Base-by-base conservation (phyloP, 2,888 invertebrate species). In the Cosmia trapezina region DNA sequence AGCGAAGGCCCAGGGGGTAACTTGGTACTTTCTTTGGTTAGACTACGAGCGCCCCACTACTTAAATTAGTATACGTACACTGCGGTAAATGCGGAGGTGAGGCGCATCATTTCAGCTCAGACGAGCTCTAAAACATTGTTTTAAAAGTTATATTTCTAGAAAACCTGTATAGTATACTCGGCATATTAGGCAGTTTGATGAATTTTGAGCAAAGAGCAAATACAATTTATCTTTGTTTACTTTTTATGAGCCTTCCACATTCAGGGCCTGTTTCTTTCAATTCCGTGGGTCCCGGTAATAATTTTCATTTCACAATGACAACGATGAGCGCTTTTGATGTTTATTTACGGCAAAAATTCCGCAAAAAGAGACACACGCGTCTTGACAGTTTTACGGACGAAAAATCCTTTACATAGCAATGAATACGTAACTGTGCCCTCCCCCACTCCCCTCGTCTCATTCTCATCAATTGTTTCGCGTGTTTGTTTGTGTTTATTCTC, bases 401-500 rank as follows among this genome's bases (percentile, higher is more conserved):
- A 86, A 86, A 86, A 91, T 91, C 91, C 89, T 90, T 90, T 90
- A 90, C 90, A 89, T 89, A 91, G 90, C 89, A 90, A 90, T 90
- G 91, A 92, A 91, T 89, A 91, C 87, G 89, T 88, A 89, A 89
- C 89, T 41, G 73, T 86, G 82, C 81, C 87, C 85, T 76, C 77
- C 82, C 81, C 78, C 83, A 80, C 77, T 83, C 82, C 86, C 81
- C 89, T 85, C 87, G 87, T 89, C 89, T 89, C 91, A 89, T 91
- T 92, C 93, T 93, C 94, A 92, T 94, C 94, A 94, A 95, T 95
- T 96, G 95, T 95, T 94, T 93, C 91, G 89, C 91, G 88, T 94
- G 93, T 94, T 93, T 95, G 94, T 94, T 94, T 94, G 92, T 94
- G 93, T 95, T 95, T 95, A 93, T 93, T 94, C 92, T 91, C 89